Conservation (phyloP, 2,888 invertebrate species). For the Synergus itoensis region DNA sequence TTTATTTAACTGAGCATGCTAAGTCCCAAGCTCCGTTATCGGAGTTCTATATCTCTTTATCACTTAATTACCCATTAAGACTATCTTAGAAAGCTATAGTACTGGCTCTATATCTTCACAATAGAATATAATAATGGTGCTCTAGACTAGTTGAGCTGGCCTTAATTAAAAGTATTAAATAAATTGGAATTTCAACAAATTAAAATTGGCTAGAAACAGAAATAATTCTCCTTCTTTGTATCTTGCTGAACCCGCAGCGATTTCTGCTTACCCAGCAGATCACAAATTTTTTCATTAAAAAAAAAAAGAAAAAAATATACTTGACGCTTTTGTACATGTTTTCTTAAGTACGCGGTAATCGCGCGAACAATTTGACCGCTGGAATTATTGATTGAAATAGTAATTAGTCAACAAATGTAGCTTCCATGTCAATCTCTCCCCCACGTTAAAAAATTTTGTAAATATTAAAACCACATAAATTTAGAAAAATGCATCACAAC, state of each 20-base stretch:
- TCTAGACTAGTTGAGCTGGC: constrained; percentile 78
- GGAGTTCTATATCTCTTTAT: constrained; percentile 70
- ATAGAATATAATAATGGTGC: constrained; percentile 69
- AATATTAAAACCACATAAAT: constrained; percentile 8
- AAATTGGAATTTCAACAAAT: constrained; percentile 68
- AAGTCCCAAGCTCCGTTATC: constrained; percentile 77
- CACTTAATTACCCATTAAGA: constrained; percentile 48
- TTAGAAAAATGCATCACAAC: constrained; percentile 33
- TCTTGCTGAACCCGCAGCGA: constrained; percentile 70
- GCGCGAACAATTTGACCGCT: constrained; percentile 16
- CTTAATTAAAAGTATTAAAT: constrained; percentile 67
- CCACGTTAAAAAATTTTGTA: neutral
- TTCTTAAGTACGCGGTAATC: constrained; percentile 22
- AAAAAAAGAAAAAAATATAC: constrained; percentile 24
- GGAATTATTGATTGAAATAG: neutral
- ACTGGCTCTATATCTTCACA: constrained; percentile 74
- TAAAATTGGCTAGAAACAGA: constrained; percentile 68
- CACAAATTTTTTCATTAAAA: constrained; percentile 27
- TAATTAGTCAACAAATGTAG: constrained; percentile 21
- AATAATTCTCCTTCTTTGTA: constrained; percentile 58
- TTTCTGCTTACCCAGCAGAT: constrained; percentile 49
- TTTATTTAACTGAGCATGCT: constrained; percentile 77
- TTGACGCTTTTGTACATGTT: neutral
- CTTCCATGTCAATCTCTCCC: too few relatives aligned
- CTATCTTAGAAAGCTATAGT: constrained; percentile 56